phyloP scores from a whole-genome alignment of 2,113 vertebrate genomes.

The Etheostoma spectabile region DNA sequence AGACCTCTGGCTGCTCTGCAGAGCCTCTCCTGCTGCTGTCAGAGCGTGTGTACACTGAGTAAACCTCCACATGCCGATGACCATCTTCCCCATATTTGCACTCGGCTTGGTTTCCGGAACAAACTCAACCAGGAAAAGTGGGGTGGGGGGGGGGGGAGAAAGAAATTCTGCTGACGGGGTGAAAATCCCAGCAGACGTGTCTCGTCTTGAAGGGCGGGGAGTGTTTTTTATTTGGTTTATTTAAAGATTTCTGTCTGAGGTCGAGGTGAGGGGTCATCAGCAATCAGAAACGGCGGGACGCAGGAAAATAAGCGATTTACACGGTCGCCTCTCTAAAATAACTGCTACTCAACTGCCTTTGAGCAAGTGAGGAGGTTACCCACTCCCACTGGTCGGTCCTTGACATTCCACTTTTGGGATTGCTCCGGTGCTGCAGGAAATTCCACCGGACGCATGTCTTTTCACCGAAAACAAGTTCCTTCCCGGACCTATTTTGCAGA shows the following conservation, averaged over 20 bases:
- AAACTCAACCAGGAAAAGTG: slow-evolving; percentile 84
- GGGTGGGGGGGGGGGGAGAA: slow-evolving; percentile 85
- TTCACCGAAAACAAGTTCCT: too few species aligned
- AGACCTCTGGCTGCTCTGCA: slow-evolving; percentile 32
- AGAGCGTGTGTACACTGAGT: slow-evolving; percentile 85
- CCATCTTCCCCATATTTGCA: slow-evolving; percentile 94
- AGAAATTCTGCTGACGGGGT: slow-evolving; percentile 90
- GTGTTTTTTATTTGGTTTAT: slow-evolving; percentile 82
- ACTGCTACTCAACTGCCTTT: not conserved
- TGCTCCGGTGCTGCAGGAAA: too few species aligned
- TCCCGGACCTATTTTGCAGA: too few species aligned
- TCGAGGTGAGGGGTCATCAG: slow-evolving; percentile 45
- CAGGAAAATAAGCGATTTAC: not conserved
- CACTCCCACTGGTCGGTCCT: not conserved
- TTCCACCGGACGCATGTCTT: too few species aligned
- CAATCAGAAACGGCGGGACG: not conserved
- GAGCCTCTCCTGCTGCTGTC: slow-evolving; percentile 72
- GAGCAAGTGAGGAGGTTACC: not conserved
- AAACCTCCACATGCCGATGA: slow-evolving; percentile 94
- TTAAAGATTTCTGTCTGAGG: not conserved
- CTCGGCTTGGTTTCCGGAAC: slow-evolving; percentile 92
- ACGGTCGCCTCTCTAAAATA: not conserved
- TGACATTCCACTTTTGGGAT: too few species aligned
- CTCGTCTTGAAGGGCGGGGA: slow-evolving; percentile 87
- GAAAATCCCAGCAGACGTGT: slow-evolving; percentile 87